Percentiles rank a stretch among this genome's conserved stretches.
phyloP scores from a whole-genome alignment of 2,888 invertebrate genomes.

The Drosophila histrio region DNA sequence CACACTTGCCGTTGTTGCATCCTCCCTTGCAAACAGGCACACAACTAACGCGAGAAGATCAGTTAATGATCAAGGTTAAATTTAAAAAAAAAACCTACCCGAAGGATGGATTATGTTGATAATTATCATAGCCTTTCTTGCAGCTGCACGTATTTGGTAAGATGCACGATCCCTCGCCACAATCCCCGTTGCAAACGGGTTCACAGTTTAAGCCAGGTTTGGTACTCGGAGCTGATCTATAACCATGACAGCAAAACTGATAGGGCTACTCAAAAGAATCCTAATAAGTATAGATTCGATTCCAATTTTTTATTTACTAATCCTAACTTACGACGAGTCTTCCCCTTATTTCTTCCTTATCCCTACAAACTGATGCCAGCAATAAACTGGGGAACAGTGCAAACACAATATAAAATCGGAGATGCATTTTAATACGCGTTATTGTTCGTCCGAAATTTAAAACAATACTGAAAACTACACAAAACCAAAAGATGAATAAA shows the following conservation, averaged over 20 bases:
- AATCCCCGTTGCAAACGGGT: background rate
- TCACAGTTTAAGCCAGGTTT: background rate
- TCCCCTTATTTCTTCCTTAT: accelerated
- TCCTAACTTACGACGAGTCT: background rate
- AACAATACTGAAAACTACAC: background rate
- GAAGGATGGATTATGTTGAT: background rate
- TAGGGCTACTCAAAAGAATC: background rate
- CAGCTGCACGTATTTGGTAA: slow-evolving; percentile 3
- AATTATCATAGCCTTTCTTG: slow-evolving; percentile 3
- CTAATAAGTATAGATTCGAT: no score
- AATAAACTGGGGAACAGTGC: background rate
- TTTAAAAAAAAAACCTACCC: background rate
- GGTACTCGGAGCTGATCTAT: accelerated
- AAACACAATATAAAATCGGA: background rate
- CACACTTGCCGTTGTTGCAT: slow-evolving; percentile 10
- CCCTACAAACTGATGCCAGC: background rate
- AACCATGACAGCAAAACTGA: slow-evolving; percentile 1
- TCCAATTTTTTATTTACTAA: no score
- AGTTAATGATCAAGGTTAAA: background rate
- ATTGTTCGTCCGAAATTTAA: background rate
- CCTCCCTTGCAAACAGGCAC: slow-evolving; percentile 10
- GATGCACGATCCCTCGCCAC: slow-evolving; percentile 5
- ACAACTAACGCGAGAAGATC: slow-evolving; percentile 3
- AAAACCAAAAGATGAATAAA: no score
- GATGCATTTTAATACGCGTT: background rate